Conservation (phyloP, 2,888 invertebrate species). For the Rapana venosa region DNA sequence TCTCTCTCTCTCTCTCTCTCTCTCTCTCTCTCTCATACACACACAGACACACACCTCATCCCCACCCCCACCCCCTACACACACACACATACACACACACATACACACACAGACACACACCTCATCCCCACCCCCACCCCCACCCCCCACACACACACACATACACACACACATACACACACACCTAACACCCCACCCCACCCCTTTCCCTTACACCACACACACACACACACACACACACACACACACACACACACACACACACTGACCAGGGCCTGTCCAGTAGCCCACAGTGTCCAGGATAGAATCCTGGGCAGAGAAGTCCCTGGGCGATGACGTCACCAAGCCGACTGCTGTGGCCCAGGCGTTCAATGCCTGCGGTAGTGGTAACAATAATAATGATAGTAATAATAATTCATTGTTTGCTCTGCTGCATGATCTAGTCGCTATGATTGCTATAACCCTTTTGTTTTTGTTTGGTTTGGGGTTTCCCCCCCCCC, state of each 20-base stretch:
- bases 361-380: not conserved
- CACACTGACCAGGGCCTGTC: not conserved
- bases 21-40: not conserved
- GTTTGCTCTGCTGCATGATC: no score
- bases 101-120: not conserved
- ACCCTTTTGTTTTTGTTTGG: no score
- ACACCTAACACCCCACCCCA: not conserved
- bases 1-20: not conserved
- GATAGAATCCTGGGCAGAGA: not conserved
- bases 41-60: not conserved
- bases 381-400: no score
- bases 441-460: no score
- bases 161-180: not conserved
- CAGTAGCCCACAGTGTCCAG: constrained; percentile 22
- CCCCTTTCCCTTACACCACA: not conserved
- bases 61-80: not conserved
- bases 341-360: not conserved
- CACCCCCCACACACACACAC: constrained; percentile 15
- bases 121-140: no score
- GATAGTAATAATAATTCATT: no score
- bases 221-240: constrained; percentile 19
- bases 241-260: constrained; percentile 4
- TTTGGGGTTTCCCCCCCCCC: no score
- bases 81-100: constrained; percentile 13
- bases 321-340: not conserved